phyloP scores from a whole-genome alignment of 2,888 invertebrate genomes.

The Azorinus chamasolen region DNA sequence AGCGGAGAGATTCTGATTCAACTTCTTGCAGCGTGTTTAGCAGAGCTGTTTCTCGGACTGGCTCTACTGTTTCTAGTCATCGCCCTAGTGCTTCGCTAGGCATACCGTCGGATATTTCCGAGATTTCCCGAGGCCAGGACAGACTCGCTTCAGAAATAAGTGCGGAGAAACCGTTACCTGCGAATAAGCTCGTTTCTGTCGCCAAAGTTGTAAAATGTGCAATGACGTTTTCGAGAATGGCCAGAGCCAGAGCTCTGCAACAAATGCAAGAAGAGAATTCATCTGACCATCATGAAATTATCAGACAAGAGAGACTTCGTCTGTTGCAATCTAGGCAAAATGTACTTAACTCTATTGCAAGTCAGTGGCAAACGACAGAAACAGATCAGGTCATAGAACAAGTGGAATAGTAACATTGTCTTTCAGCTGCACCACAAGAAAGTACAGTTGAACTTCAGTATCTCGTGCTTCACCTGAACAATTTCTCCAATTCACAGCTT shows the following conservation, averaged over 20 bases:
- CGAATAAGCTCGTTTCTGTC: constrained; percentile 62
- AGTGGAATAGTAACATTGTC: constrained; percentile 35
- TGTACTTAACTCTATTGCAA: constrained; percentile 62
- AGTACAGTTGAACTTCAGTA: too few species aligned
- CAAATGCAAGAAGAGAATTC: constrained; percentile 71
- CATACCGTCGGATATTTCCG: constrained; percentile 58
- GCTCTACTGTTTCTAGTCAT: constrained; percentile 52
- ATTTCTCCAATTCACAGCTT: too few species aligned
- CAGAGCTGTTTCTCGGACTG: constrained; percentile 41
- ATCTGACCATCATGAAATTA: constrained; percentile 63
- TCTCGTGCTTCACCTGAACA: too few species aligned
- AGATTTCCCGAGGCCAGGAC: constrained; percentile 49
- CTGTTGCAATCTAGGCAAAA: constrained; percentile 63
- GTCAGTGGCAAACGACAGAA: constrained; percentile 44
- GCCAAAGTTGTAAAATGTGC: constrained; percentile 67
- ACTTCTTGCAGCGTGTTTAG: constrained; percentile 47
- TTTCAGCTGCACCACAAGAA: too few species aligned
- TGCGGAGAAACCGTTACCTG: constrained; percentile 51
- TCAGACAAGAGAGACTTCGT: constrained; percentile 65
- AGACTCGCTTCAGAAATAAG: constrained; percentile 55
- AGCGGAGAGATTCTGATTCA: constrained; percentile 46
- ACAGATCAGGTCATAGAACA: constrained; percentile 40
- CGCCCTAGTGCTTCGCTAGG: constrained; percentile 48
- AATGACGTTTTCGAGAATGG: constrained; percentile 67
- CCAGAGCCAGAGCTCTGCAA: constrained; percentile 59